A percentile compares a stretch with the other conserved stretches of the same genome.
Conservation (phyloP, 2,888 invertebrate genomes). For the Agrilus biguttatus region DNA sequence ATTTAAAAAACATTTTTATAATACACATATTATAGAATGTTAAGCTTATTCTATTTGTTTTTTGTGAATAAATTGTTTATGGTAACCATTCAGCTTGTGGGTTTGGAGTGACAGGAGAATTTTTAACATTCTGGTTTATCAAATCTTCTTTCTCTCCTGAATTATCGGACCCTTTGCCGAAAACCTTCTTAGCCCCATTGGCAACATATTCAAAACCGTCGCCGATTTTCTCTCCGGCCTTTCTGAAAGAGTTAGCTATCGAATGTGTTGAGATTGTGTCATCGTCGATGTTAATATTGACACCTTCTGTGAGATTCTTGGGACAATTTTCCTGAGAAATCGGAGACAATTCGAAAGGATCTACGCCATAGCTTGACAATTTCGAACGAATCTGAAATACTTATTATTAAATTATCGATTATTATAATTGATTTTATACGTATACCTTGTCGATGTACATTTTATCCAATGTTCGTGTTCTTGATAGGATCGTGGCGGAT, state of each 20-base stretch:
- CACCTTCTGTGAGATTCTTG: conserved; percentile 40
- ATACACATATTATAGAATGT: too few relatives aligned
- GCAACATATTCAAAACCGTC: conserved; percentile 52
- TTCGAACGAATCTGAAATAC: conserved; percentile 46
- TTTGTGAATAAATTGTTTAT: conserved; percentile 15
- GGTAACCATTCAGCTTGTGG: conserved; percentile 45
- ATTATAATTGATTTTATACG: conserved; percentile 7
- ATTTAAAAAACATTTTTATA: too few relatives aligned
- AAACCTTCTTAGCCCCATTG: conserved; percentile 45
- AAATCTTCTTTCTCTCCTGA: conserved; percentile 33
- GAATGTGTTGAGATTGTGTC: conserved; percentile 62
- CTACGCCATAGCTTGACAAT: conserved; percentile 49
- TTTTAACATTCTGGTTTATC: conserved; percentile 19
- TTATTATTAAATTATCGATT: too few relatives aligned
- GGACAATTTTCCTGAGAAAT: conserved; percentile 60
- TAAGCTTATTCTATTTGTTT: too few relatives aligned
- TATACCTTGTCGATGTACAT: conserved; percentile 54
- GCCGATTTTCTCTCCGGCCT: conserved; percentile 58
- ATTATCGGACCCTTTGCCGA: conserved; percentile 12
- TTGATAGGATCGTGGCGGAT: conserved; percentile 68
- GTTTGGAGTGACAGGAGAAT: conserved; percentile 20
- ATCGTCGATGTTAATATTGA: conserved; percentile 59
- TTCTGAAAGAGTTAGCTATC: conserved; percentile 54
- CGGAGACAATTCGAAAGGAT: conserved; percentile 61
- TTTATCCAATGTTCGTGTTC: conserved; percentile 56